Base-by-base conservation (phyloP, 2,888 invertebrate genomes). In the Liposcelis brunnea region DNA sequence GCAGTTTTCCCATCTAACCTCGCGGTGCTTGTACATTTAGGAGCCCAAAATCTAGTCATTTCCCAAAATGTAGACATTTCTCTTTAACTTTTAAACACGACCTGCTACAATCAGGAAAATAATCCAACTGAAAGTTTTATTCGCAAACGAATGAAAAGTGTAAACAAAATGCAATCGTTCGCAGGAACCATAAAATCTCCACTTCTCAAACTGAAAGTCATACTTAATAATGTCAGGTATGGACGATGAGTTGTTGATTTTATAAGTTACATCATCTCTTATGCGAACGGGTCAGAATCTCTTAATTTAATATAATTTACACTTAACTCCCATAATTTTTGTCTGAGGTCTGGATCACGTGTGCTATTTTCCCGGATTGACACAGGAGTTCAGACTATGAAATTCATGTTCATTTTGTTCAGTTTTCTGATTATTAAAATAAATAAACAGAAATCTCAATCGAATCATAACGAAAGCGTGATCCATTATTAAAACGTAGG, bases 1-100 rank as follows among this genome's bases (percentile, higher is more conserved):
- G 55, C 60, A 49, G 58, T 58, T 60, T 65, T 56, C 54, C 71
- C 60, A 64, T 65, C 59, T 58, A 71, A 49, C 54, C 60, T 45
- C 57, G 64, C 50, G 60, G 57, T 47, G 59, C 62, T 50, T 58
- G 59, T 18, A 66, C 69, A 50, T 65, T 59, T 26, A 1, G 47
- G 49, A 16, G 46, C 46, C 10, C 19, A 38, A 1, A 48, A 14
- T 16, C 42, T 42, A 7, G 45, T 42, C 45, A 48, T 45, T 4
- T 31, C 19, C 14, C 55, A 37, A 21, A 40, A 11, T 40, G 18
- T n/a, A n/a, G n/a, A n/a, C n/a, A n/a, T n/a, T n/a, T n/a, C n/a
- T n/a, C n/a, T n/a, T n/a, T n/a, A n/a, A n/a, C n/a, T n/a, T n/a
- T n/a, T n/a, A n/a, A n/a, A n/a, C n/a, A n/a, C n/a, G n/a, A n/a